Evolutionary conservation across 2,888 invertebrate genomes (phyloP).

Genomic region (Tricholauxania praeusta): DNA sequence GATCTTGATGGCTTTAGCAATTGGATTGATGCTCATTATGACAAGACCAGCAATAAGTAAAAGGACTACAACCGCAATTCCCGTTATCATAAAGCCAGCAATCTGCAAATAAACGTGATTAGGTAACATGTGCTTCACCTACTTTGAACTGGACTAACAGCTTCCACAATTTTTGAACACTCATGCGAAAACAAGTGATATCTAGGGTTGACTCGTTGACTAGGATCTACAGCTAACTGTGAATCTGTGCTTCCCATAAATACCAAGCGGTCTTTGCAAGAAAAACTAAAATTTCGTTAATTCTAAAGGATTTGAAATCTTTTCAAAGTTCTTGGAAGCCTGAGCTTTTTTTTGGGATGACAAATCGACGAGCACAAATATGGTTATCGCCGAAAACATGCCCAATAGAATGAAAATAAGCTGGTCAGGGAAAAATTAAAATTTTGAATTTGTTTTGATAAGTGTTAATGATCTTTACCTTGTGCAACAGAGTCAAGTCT

Average conservation of each 20-base stretch:
- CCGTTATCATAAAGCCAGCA: neutral
- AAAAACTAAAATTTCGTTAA: too few relatives aligned
- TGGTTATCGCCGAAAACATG: neutral
- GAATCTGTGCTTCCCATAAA: too few relatives aligned
- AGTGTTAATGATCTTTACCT: neutral
- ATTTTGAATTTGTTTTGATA: neutral
- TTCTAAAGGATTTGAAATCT: neutral
- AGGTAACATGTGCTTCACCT: too few relatives aligned
- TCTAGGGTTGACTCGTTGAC: too few relatives aligned
- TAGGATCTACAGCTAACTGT: too few relatives aligned
- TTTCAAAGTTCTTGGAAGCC: constrained; percentile 6
- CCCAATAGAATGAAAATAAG: constrained; percentile 7
- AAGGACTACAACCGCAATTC: neutral
- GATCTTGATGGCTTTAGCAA: neutral
- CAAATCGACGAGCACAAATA: constrained; percentile 11
- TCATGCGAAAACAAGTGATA: too few relatives aligned
- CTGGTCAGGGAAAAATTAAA: neutral
- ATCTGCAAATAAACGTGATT: constrained; percentile 1
- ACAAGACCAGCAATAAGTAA: neutral
- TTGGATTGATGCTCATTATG: constrained; percentile 12
- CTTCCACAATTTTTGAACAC: too few relatives aligned
- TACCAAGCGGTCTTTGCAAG: too few relatives aligned
- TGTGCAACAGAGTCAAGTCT: constrained; percentile 6
- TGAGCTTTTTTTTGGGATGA: constrained; percentile 6
- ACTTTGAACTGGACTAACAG: too few relatives aligned